These are phyloP conservation scores for Diplazon laetatorius DNA, from an alignment of 2,888 invertebrate species.

Conservation along the genomic window DNA sequence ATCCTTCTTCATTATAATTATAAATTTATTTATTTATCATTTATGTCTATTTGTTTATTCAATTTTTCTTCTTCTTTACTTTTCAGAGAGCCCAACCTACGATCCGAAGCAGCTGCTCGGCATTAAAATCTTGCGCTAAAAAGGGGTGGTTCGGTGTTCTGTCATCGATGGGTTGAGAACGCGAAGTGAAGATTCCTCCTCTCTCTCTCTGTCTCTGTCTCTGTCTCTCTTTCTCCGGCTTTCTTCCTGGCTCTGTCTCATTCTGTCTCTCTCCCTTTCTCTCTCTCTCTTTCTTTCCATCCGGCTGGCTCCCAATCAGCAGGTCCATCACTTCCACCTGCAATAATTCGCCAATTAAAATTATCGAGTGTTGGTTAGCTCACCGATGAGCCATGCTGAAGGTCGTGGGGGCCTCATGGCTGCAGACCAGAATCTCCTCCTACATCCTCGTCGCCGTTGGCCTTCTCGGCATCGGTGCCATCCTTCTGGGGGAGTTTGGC, in stretches of 20 bases:
- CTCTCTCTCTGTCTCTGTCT: slow-evolving; percentile 53
- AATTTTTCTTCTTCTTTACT: slow-evolving; percentile 1
- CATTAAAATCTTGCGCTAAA: slow-evolving; percentile 43
- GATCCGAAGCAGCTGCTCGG: slow-evolving; percentile 53
- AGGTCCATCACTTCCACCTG: too few relatives aligned
- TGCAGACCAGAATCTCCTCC: slow-evolving; percentile 89
- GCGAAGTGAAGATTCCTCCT: slow-evolving; percentile 65
- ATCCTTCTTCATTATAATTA: too few relatives aligned
- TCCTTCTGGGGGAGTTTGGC: slow-evolving; percentile 88
- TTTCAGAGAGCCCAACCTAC: slow-evolving; percentile 52
- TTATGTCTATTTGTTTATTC: neutral
- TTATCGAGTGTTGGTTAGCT: slow-evolving; percentile 76
- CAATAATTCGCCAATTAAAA: slow-evolving; percentile 50
- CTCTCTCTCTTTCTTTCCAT: slow-evolving; percentile 19
- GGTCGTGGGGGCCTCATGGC: slow-evolving; percentile 91
- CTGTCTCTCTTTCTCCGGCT: slow-evolving; percentile 18
- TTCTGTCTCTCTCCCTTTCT: slow-evolving; percentile 50
- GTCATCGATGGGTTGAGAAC: slow-evolving; percentile 82
- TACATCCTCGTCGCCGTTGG: slow-evolving; percentile 88
- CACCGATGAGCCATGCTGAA: slow-evolving; percentile 86
- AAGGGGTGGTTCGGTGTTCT: slow-evolving; percentile 62
- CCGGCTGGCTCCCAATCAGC: slow-evolving; percentile 1
- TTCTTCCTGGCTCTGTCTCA: slow-evolving; percentile 46
- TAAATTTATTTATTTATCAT: neutral
- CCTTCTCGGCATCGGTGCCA: slow-evolving; percentile 87